Base-by-base conservation (phyloP, 2,888 invertebrate genomes). In the Orthonevra nobilis region DNA sequence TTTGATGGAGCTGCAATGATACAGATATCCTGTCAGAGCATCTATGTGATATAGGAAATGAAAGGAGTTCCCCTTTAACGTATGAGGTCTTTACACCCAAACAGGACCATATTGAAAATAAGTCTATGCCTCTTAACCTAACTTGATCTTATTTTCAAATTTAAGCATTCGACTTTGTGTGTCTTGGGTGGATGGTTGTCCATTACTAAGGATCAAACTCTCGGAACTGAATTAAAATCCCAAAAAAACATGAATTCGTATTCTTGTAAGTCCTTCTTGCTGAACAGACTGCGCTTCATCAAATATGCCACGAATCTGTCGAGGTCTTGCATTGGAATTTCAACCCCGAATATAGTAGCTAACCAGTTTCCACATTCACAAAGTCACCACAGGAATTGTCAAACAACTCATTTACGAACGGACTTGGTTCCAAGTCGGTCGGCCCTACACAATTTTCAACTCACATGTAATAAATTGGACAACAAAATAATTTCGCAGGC, bases 361-460 rank as follows among this genome's bases (percentile, higher is more conserved):
- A 54, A 30, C 15, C n/a, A 32, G 44, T 56, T 32, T 30, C 48
- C 23, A 52, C 20, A 10, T 17, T 14, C 7, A 26, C 28, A 32
- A 46, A 54, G 38, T 14, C 44, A 30, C 7, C 10, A 1, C 20
- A 69, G 19, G 61, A 69, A 75, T 75, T 75, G 48, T 26, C 19
- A 12, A 70, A 70, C 75, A 75, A 70, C 75, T 75, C 56, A 75
- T 63, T 75, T 70, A 75, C 68, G 12, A 52, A 52, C 61, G 32
- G 61, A 40, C 52, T 52, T n/a, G n/a, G n/a, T n/a, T n/a, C 15
- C 2, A 12, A 19, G 32, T 46, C 48, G 20, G 30, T 32, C 15
- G 40, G 46, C 63, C 26, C 61, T 75, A 70, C 42, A 56, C 4
- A 17, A 34, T 23, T 3, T 23, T 23, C 23, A 23, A 3, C 23